A percentile compares a stretch with the other conserved stretches of the same genome.
These are phyloP conservation scores for Tenualosa ilisha DNA, from an alignment of 2,797 vertebrate genomes.

Conservation along the genomic window DNA sequence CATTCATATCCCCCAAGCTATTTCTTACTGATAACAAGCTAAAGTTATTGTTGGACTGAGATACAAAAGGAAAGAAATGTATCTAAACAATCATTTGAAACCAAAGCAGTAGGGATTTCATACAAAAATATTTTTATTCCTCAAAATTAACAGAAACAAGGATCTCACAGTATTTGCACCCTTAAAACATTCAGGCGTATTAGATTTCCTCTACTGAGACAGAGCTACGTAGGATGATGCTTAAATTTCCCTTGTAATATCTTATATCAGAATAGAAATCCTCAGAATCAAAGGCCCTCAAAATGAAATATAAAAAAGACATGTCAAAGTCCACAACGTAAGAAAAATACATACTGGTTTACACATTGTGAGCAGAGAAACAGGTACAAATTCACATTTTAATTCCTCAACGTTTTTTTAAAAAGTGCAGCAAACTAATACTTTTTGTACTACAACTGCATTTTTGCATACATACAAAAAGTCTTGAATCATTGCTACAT, in stretches of 20 bases:
- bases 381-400: constrained; percentile 17
- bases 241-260: not conserved
- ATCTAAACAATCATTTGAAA: constrained; percentile 1
- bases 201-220: constrained; percentile 4
- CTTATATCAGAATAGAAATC: not conserved
- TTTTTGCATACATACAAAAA: not conserved
- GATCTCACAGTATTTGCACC: constrained; percentile 14
- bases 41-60: constrained; percentile 10
- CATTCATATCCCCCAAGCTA: not conserved
- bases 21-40: constrained; percentile 10
- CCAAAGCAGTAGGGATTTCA: not conserved
- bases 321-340: not conserved
- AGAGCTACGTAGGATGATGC: not conserved
- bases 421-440: not conserved
- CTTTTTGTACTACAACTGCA: constrained; percentile 16
- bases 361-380: not conserved
- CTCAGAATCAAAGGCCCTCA: not conserved
- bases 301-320: not conserved
- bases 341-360: not conserved
- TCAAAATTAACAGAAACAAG: not conserved
- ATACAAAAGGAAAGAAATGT: not conserved
- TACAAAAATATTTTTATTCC: constrained; percentile 8
- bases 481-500: constrained; percentile 25
- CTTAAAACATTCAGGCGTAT: constrained; percentile 11
- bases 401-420: not conserved